These are phyloP conservation scores for Gobio gobio DNA, from an alignment of 2,113 vertebrate species.

Conservation along the genomic window DNA sequence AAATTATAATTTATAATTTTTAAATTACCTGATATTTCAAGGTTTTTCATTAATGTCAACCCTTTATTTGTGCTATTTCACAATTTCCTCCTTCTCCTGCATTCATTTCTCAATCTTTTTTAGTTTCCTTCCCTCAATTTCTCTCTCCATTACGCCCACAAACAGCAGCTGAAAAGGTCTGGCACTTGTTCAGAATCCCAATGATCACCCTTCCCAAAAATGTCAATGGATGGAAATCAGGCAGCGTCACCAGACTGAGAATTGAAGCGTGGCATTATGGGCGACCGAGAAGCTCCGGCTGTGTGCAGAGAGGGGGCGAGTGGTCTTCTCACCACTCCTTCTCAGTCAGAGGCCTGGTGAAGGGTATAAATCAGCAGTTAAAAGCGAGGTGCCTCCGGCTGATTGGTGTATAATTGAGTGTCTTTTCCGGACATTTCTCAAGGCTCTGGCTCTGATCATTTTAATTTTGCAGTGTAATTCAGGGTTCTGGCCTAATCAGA, in stretches of 20 bases:
- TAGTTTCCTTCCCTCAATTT: slow-evolving; percentile 14
- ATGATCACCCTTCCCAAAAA: slow-evolving; percentile 46
- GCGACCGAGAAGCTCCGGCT: slow-evolving; percentile 19
- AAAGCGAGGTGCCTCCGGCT: slow-evolving; percentile 44
- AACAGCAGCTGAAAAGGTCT: slow-evolving; percentile 43
- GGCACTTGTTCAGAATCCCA: slow-evolving; percentile 43
- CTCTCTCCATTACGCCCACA: slow-evolving; percentile 6
- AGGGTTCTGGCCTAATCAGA: slow-evolving; percentile 51
- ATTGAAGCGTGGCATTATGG: slow-evolving; percentile 38
- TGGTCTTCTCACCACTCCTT: slow-evolving; percentile 20
- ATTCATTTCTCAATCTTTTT: slow-evolving; percentile 24
- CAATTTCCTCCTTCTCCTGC: neutral
- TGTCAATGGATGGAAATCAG: slow-evolving; percentile 49
- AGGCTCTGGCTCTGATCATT: slow-evolving; percentile 54
- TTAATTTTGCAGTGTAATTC: slow-evolving; percentile 54
- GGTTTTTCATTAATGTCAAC: neutral
- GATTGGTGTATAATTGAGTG: slow-evolving; percentile 60
- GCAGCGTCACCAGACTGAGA: neutral
- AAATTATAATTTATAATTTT: neutral
- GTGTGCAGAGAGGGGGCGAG: neutral
- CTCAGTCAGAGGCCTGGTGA: slow-evolving; percentile 37
- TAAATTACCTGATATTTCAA: neutral
- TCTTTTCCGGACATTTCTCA: slow-evolving; percentile 55
- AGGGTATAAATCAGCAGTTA: slow-evolving; percentile 50
- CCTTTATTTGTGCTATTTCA: neutral